A percentile compares a stretch with the other conserved stretches of the same genome.
Evolutionary conservation across 1,140 invertebrate species (phyloP).

Genomic region (Ephestia elutella): DNA sequence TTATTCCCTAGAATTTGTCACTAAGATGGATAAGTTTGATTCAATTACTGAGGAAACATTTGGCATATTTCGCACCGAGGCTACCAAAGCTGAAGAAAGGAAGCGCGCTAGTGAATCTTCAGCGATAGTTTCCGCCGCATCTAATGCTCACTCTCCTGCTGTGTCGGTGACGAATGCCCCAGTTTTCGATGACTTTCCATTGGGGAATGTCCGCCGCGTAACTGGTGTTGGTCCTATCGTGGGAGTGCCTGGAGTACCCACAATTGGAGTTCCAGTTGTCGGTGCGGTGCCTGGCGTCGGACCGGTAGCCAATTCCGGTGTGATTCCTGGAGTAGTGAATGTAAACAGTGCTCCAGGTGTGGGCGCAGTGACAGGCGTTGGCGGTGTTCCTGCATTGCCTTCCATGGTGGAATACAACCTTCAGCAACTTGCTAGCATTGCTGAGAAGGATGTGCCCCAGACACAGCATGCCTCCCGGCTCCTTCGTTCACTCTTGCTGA

Average conservation of each 20-base stretch:
- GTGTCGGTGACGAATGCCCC: constrained; percentile 64
- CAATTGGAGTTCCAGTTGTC: constrained; percentile 48
- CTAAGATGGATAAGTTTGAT: constrained; percentile 87
- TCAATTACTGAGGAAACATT: constrained; percentile 80
- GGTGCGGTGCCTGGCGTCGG: constrained; percentile 44
- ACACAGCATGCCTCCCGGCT: constrained; percentile 80
- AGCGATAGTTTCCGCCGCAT: constrained; percentile 76
- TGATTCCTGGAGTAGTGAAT: constrained; percentile 52
- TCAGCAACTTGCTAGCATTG: constrained; percentile 85
- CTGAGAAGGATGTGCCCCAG: constrained; percentile 75
- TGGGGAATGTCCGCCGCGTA: constrained; percentile 53
- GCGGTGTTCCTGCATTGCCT: constrained; percentile 68
- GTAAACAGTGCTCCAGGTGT: constrained; percentile 54
- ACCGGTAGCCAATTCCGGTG: constrained; percentile 36
- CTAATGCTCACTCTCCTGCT: constrained; percentile 60
- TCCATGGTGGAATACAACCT: constrained; percentile 90
- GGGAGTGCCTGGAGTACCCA: constrained; percentile 45
- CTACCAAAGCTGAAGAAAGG: constrained; percentile 71
- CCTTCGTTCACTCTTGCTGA: constrained; percentile 82
- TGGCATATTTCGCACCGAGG: constrained; percentile 81
- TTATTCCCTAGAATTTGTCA: constrained; percentile 87
- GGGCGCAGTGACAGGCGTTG: constrained; percentile 47
- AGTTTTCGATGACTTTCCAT: constrained; percentile 62
- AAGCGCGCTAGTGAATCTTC: constrained; percentile 78
- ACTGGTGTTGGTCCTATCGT: constrained; percentile 46